These are phyloP conservation scores for Leucoraja erinaceus DNA, from an alignment of 2,113 vertebrate genomes.

Conservation along the genomic window DNA sequence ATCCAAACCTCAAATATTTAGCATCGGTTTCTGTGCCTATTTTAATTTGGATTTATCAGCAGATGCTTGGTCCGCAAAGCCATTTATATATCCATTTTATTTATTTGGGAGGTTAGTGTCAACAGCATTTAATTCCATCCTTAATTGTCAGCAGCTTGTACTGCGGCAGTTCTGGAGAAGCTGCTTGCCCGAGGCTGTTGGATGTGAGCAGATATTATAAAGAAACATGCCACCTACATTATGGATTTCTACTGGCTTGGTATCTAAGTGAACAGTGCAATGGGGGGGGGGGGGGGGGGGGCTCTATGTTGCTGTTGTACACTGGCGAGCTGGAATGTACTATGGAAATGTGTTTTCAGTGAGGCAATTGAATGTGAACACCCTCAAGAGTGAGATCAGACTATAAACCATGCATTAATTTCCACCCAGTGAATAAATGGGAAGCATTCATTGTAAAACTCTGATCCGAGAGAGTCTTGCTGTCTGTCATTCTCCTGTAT, in stretches of 20 bases:
- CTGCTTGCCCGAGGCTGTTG: too few species aligned
- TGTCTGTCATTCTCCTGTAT: neutral
- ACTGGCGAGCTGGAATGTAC: neutral
- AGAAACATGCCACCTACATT: neutral
- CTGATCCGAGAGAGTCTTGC: neutral
- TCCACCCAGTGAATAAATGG: neutral
- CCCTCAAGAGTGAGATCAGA: neutral
- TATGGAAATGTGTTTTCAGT: neutral
- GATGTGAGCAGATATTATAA: neutral
- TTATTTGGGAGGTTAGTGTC: too few species aligned
- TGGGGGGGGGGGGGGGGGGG: too few species aligned
- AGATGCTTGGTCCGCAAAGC: neutral
- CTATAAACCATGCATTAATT: neutral
- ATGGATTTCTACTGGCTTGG: neutral
- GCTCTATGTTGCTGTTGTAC: neutral
- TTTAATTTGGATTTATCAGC: neutral
- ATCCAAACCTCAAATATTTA: neutral
- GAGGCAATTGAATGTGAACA: neutral
- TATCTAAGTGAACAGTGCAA: neutral
- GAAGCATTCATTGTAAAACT: neutral
- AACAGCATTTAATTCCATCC: too few species aligned
- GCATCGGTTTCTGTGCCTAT: neutral
- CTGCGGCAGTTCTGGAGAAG: too few species aligned
- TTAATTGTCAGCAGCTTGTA: too few species aligned
- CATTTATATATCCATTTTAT: too few species aligned